These are phyloP conservation scores for Danaus melanippus DNA, from an alignment of 1,140 invertebrate genomes.

Conservation along the genomic window DNA sequence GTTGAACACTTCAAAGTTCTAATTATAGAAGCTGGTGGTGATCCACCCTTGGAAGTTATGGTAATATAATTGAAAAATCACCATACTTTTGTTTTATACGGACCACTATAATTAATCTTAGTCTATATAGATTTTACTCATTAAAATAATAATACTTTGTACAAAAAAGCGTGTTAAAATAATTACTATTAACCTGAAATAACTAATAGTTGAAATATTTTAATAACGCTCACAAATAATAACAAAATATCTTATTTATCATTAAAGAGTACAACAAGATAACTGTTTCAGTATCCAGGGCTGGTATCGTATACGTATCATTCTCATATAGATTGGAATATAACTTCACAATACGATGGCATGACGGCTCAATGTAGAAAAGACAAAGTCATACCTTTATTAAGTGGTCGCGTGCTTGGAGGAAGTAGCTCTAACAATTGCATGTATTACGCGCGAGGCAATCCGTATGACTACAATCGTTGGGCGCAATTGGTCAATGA, in stretches of 20 bases:
- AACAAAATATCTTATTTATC: not conserved
- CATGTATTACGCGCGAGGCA: conserved; percentile 60
- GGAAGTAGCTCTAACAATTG: conserved; percentile 84
- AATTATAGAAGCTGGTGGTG: conserved; percentile 81
- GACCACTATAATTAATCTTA: too few relatives aligned
- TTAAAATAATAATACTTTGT: not conserved
- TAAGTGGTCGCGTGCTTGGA: conserved; percentile 79
- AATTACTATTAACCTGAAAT: not conserved
- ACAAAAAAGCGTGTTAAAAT: too few relatives aligned
- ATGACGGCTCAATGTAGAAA: conserved; percentile 75
- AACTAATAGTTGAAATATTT: too few relatives aligned
- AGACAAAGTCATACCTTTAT: conserved; percentile 75
- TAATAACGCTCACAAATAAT: too few relatives aligned
- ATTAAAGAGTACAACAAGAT: conserved; percentile 3
- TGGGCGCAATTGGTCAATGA: conserved; percentile 26
- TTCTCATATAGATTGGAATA: conserved; percentile 77
- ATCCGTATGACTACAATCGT: conserved; percentile 21
- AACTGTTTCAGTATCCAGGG: conserved; percentile 29
- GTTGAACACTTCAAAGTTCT: conserved; percentile 76
- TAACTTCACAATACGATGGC: conserved; percentile 77
- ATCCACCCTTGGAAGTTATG: conserved; percentile 34
- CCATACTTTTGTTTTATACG: too few relatives aligned
- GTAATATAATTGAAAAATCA: conserved; percentile 3
- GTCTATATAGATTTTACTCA: too few relatives aligned
- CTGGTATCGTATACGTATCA: conserved; percentile 22